phyloP scores from a whole-genome alignment of 2,797 vertebrate genomes.

The Hafferia zeledoni region DNA sequence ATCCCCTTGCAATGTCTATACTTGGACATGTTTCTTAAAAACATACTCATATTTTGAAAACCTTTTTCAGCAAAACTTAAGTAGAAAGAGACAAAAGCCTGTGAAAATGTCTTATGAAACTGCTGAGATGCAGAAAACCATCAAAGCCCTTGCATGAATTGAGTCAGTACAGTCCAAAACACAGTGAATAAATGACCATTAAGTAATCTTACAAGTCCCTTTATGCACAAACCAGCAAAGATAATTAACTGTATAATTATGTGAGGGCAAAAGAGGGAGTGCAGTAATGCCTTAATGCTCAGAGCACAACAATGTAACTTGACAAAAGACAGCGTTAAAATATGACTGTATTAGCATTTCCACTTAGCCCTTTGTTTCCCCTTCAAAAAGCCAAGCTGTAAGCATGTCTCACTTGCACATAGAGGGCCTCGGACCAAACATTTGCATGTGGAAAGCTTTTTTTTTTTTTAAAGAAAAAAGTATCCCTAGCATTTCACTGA shows the following conservation, averaged over 20 bases:
- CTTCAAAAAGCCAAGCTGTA: constrained; percentile 21
- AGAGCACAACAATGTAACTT: constrained; percentile 22
- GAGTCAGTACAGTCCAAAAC: not conserved
- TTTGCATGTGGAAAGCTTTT: not conserved
- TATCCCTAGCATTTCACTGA: not conserved
- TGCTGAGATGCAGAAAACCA: not conserved
- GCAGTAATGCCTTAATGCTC: constrained; percentile 10
- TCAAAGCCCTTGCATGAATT: not conserved
- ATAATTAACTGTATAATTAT: constrained; percentile 50
- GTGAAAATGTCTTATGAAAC: not conserved
- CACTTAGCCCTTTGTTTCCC: constrained; percentile 23
- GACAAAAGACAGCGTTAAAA: constrained; percentile 40
- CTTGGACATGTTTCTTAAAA: not conserved
- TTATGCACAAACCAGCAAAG: constrained; percentile 14
- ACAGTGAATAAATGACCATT: constrained; percentile 25
- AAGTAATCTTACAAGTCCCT: constrained; percentile 29
- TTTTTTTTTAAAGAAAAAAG: not conserved
- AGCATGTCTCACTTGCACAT: not conserved
- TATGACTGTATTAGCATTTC: constrained; percentile 22
- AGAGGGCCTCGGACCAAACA: not conserved
- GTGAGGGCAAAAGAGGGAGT: constrained; percentile 13
- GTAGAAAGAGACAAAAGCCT: not conserved
- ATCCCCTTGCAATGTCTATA: not conserved
- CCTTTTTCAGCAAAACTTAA: not conserved
- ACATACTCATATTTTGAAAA: not conserved